Conservation (phyloP, 2,888 invertebrate species). For the Lithophane ornitopus region DNA sequence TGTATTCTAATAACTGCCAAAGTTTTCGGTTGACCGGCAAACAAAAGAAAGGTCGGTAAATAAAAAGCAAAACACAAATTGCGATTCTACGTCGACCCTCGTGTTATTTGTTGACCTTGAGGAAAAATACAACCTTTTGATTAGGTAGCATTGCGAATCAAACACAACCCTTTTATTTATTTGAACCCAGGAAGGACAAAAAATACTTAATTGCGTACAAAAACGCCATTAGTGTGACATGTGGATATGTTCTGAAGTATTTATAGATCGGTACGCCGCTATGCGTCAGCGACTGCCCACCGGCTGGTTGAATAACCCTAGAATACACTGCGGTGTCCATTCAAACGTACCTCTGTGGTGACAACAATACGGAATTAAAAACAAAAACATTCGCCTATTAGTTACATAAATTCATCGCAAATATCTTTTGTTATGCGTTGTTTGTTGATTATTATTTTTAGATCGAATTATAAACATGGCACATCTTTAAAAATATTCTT, state of each 20-base stretch:
- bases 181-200: conserved; percentile 33
- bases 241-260: conserved; percentile 66
- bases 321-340: conserved; percentile 64
- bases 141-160: conserved; percentile 26
- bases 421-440: conserved; percentile 7
- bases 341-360: conserved; percentile 48
- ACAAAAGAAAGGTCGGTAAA: conserved; percentile 40
- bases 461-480: conserved; percentile 25
- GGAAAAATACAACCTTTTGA: conserved; percentile 28
- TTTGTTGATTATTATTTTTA: conserved; percentile 45
- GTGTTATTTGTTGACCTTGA: conserved; percentile 46
- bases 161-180: conserved; percentile 27
- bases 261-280: conserved; percentile 66
- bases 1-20: conserved; percentile 36
- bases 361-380: conserved; percentile 58
- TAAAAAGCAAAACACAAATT: conserved; percentile 31
- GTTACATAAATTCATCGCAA: conserved; percentile 40
- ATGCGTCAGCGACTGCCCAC: conserved; percentile 73
- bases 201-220: conserved; percentile 38
- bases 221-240: conserved; percentile 67
- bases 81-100: conserved; percentile 36
- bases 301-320: conserved; percentile 83
- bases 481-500: conserved; percentile 32
- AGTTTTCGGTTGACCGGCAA: conserved; percentile 33
- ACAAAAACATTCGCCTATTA: conserved; percentile 36